Evolutionary conservation across 2,113 vertebrate genomes (phyloP), one percentile per base, ranked within the genome.

Genomic region (Setophaga coronata): DNA sequence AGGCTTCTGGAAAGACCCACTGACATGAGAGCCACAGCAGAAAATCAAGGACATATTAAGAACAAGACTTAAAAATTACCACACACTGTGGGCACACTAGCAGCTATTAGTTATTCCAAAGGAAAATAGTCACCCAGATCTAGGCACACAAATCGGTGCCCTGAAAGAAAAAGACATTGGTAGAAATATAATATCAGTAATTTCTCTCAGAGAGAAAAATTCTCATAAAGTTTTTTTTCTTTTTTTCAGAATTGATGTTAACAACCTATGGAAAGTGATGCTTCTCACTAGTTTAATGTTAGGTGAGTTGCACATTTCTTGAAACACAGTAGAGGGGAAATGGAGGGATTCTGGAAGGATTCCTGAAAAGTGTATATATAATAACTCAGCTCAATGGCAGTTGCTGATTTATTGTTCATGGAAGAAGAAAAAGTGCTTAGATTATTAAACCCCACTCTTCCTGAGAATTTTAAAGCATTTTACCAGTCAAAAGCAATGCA

Each of bases 301-400:
- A 91, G 89, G 88, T 24, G 33, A 85, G 54, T 28, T 88, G 62
- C 87, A 88, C 54, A 66, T 85, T 93, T 93, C 84, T 90, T 93
- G 66, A 96, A 82, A 89, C 20, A 93, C 61, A 73, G 76, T 16
- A 82, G 53, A 87, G 12, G 5, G 36, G 61, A 82, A 95, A 82
- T 4, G 0, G 58, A 80, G 12, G 14, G 71, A 91, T 90, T 87
- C 73, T 94, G 81, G 87, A 93, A 94, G 74, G 25, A 65, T 73
- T 94, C 71, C 58, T 91, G 71, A 66, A n/a, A 88, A 85, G 33
- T 29, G 11, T 82, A 77, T 91, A 82, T 62, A 88, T 54, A 91
- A 78, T 28, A 93, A 93, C 45, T 14, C 15, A 16, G 42, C 9
- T 38, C 0, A 0, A 42, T 58, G 87, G 71, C 54, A 88, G 38